Evolutionary conservation across 2,113 vertebrate species (phyloP), one percentile per base, ranked within the genome.

Genomic region (Hoplias malabaricus): DNA sequence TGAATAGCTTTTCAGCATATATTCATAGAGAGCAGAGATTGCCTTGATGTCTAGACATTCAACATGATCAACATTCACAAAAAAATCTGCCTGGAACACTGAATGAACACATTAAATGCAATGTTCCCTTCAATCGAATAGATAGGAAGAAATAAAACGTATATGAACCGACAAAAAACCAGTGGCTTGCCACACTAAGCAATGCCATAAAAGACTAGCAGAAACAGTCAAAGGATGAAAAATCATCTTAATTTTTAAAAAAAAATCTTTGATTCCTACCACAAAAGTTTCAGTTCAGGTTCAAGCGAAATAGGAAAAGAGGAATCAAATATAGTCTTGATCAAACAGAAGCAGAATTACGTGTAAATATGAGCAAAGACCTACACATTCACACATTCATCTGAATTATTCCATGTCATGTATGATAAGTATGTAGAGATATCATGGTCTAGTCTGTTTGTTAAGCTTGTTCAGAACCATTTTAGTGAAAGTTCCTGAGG

Each of bases 1-100:
- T 78, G 75, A 62, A 62, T 57, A 66, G 19, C 54, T 56, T 50
- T 70, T 78, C 75, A 78, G 42, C 67, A 70, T 50, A 70, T 62
- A 78, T 78, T 50, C 21, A 69, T 14, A 7, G 53, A 59, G 21
- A 48, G 50, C 36, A 56, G 46, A 70, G 67, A 78, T 78, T 54
- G 59, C 42, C 33, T 48, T 61, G 67, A 61, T 70, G 67, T 70
- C 54, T 78, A 78, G 56, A 70, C 67, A 36, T 69, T 31, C 5
- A 48, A 13, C 21, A 50, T n/a, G 59, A 63, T 63, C 34, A 53
- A 53, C n/a, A 23, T 53, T 23, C 1, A 23, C 19, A 16, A 27
- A 61, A 5, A 66, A 63, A 34, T 65, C 57, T 46, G 33, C 33
- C 12, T 29, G 11, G 73, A 53, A 42, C 40, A 75, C 36, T 2